A percentile compares a stretch with the other conserved stretches of the same genome.
Evolutionary conservation across 2,888 invertebrate species (phyloP).

Genomic region (Eupsilia transversa): DNA sequence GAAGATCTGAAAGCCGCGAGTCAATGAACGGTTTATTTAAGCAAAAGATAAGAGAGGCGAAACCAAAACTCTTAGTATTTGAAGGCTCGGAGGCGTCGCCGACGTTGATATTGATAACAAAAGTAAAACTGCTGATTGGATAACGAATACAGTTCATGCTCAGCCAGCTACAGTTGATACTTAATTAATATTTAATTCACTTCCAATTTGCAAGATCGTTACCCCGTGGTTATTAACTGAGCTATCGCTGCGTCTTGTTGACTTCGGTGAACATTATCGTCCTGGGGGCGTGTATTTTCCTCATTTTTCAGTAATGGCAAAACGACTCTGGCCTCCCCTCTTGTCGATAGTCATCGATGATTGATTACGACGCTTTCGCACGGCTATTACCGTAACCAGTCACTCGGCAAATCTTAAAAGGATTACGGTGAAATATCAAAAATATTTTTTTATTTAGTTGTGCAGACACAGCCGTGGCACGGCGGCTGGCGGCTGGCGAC

Average conservation of each 20-base stretch:
- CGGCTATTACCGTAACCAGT: conserved; percentile 77
- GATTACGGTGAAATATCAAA: conserved; percentile 67
- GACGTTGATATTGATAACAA: conserved; percentile 48
- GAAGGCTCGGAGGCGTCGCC: conserved; percentile 28
- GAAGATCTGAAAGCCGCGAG: conserved; percentile 39
- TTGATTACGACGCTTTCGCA: conserved; percentile 76
- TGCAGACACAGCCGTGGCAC: not conserved
- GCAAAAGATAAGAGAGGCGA: conserved; percentile 49
- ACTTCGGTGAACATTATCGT: conserved; percentile 70
- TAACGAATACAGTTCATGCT: conserved; percentile 49
- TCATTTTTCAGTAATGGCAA: conserved; percentile 75
- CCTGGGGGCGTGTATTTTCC: conserved; percentile 69
- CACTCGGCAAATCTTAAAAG: conserved; percentile 77
- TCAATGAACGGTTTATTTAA: conserved; percentile 60
- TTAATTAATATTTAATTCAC: conserved; percentile 61
- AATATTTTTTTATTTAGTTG: conserved; percentile 36
- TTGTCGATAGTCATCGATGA: conserved; percentile 78
- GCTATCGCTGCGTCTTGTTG: conserved; percentile 63
- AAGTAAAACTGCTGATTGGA: conserved; percentile 50
- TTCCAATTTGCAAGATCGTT: conserved; percentile 64
- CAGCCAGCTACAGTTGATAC: conserved; percentile 36
- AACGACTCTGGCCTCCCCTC: conserved; percentile 70
- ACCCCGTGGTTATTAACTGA: conserved; percentile 55
- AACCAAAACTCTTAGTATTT: conserved; percentile 48
- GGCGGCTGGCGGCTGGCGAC: not conserved